Conservation (phyloP, 2,888 invertebrate genomes). For the Ypsolopha scabrella region DNA sequence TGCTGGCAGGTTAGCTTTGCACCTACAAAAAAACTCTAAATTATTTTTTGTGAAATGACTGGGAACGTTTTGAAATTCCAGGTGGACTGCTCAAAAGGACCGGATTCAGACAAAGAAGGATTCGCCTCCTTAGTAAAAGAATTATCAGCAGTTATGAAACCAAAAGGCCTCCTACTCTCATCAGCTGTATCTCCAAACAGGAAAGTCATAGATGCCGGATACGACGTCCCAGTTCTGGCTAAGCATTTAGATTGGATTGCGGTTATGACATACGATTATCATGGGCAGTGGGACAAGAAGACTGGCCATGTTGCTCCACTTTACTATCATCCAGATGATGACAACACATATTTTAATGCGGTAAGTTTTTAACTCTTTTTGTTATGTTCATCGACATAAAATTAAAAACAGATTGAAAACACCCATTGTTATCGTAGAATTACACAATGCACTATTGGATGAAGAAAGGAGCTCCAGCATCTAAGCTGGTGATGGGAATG, state of each 20-base stretch:
- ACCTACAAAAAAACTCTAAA: not conserved
- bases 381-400: not conserved
- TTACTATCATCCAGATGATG: conserved; percentile 85
- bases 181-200: conserved; percentile 91
- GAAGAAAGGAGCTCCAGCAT: conserved; percentile 82
- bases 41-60: not conserved
- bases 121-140: conserved; percentile 83
- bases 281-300: conserved; percentile 93
- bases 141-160: conserved; percentile 74
- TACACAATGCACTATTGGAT: conserved; percentile 93
- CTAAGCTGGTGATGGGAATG: conserved; percentile 89
- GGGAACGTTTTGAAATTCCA: conserved; percentile 30
- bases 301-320: conserved; percentile 92
- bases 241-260: conserved; percentile 89
- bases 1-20: conserved; percentile 78
- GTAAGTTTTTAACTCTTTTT: conserved; percentile 48
- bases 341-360: conserved; percentile 84
- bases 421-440: conserved; percentile 67
- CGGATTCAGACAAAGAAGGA: conserved; percentile 83
- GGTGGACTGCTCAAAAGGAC: conserved; percentile 89
- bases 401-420: conserved; percentile 1
- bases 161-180: conserved; percentile 78
- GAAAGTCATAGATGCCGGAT: conserved; percentile 87
- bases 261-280: conserved; percentile 93
- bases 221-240: conserved; percentile 82